Percentiles rank a stretch among this genome's conserved stretches.
phyloP scores from a whole-genome alignment of 2,797 vertebrate genomes.

The Fringilla coelebs region DNA sequence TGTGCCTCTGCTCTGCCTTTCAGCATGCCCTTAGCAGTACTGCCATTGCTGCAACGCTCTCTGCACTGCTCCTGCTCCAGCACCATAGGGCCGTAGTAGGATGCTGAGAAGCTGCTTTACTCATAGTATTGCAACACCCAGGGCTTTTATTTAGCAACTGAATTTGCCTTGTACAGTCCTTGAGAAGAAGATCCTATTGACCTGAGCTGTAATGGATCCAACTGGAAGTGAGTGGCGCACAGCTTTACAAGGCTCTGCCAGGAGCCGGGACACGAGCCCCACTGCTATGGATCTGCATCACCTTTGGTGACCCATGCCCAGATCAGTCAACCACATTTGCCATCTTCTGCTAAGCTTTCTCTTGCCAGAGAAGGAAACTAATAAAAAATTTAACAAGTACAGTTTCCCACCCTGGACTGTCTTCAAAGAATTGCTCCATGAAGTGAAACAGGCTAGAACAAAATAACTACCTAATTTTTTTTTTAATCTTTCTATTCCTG shows the following conservation, averaged over 20 bases:
- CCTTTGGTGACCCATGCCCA: neutral
- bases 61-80: neutral
- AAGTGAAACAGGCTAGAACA: neutral
- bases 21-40: neutral
- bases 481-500: neutral
- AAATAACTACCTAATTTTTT: neutral
- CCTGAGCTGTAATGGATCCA: neutral
- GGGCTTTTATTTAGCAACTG: neutral
- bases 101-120: neutral
- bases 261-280: neutral
- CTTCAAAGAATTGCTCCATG: neutral
- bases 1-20: neutral
- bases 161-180: neutral
- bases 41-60: neutral
- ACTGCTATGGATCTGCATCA: neutral
- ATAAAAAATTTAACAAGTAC: neutral
- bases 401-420: neutral
- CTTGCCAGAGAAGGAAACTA: neutral
- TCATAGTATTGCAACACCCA: neutral
- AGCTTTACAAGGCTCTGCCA: neutral
- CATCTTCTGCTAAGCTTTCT: neutral
- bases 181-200: neutral
- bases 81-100: fast-evolving
- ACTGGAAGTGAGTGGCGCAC: neutral
- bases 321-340: neutral